Evolutionary conservation across 2,888 invertebrate genomes (phyloP).

Genomic region (Troides oblongomaculatus): DNA sequence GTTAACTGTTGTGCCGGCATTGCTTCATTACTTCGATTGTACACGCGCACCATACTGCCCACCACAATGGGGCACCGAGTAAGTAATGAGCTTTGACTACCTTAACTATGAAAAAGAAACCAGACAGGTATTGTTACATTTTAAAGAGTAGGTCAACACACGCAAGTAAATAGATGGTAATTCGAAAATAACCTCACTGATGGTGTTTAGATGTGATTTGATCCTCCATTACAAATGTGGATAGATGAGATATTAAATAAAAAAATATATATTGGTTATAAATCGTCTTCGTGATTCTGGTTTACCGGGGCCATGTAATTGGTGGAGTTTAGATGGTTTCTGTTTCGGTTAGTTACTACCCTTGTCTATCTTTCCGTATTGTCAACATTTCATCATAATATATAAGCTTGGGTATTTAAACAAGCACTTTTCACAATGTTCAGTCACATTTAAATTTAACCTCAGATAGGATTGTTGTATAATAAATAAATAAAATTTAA

Average conservation of each 20-base stretch:
- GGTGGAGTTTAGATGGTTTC: too few species aligned
- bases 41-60: background rate
- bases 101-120: background rate
- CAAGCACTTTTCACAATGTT: background rate
- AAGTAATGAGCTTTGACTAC: background rate
- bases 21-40: constrained; percentile 26
- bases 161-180: background rate
- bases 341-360: too few species aligned
- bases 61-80: constrained; percentile 3
- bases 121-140: background rate
- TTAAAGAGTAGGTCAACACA: background rate
- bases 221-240: background rate
- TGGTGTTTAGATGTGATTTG: background rate
- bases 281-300: too few species aligned
- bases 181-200: background rate
- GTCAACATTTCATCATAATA: background rate
- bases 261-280: too few species aligned
- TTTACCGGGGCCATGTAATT: too few species aligned
- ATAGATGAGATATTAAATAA: background rate
- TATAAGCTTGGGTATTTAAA: background rate
- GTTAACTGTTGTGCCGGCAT: constrained; percentile 1
- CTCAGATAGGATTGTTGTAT: background rate
- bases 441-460: background rate
- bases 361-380: too few species aligned
- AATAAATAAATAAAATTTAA: too few species aligned